phyloP scores from a whole-genome alignment of 2,888 invertebrate species.

The Drosophila setosimentum region DNA sequence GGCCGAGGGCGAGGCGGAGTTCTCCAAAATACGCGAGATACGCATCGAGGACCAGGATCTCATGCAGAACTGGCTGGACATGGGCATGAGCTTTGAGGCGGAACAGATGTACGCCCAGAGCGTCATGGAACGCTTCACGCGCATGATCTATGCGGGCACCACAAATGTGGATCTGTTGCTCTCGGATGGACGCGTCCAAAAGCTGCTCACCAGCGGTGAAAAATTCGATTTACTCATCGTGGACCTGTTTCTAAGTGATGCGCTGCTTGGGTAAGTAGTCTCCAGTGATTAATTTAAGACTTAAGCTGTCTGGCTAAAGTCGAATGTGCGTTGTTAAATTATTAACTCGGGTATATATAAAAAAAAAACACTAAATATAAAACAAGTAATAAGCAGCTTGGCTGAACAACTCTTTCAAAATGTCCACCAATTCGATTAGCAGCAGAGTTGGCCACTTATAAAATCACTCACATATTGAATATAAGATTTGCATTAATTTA shows the following conservation, averaged over 20 bases:
- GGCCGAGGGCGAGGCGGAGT: conserved; percentile 11
- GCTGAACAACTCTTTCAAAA: background rate
- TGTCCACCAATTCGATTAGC: background rate
- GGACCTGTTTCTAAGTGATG: conserved; percentile 86
- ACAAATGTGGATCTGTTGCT: conserved; percentile 82
- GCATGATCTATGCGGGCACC: conserved; percentile 83
- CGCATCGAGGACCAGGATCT: conserved; percentile 75
- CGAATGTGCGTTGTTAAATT: background rate
- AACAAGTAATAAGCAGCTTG: background rate
- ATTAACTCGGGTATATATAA: background rate
- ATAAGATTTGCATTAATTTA: background rate
- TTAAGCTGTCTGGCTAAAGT: background rate
- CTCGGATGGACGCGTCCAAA: conserved; percentile 74
- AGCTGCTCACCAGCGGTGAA: conserved; percentile 76
- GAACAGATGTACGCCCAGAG: conserved; percentile 83
- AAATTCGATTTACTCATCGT: conserved; percentile 84
- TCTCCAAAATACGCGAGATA: conserved; percentile 79
- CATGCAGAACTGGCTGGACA: conserved; percentile 83
- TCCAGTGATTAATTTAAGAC: background rate
- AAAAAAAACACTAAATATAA: background rate
- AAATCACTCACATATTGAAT: background rate
- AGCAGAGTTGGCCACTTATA: background rate
- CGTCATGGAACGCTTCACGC: conserved; percentile 83
- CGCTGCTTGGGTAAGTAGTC: conserved; percentile 80
- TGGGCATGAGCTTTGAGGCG: conserved; percentile 82